Percentiles rank a stretch among this genome's conserved stretches.
Conservation (phyloP, 2,888 invertebrate genomes). For the Rotaria magnacalcarata region DNA sequence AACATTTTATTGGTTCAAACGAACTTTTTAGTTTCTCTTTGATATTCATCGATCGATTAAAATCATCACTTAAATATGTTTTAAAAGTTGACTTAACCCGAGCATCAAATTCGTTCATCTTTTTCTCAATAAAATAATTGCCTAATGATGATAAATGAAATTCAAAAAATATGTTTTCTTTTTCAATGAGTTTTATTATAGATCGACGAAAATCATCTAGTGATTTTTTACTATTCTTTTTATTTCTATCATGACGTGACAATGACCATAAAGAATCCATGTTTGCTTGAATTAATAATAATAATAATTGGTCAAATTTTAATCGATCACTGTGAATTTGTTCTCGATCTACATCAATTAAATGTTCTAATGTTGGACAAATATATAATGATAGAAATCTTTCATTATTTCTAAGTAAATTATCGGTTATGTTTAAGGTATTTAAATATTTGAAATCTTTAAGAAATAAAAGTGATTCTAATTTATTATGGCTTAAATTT, state of each 20-base stretch:
- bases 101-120: not conserved
- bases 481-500: not conserved
- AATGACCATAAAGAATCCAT: not conserved
- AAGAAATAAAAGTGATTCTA: not conserved
- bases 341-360: not conserved
- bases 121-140: not conserved
- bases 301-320: not conserved
- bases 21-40: not conserved
- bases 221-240: not conserved
- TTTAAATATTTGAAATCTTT: conserved; percentile 6
- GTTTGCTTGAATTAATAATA: not conserved
- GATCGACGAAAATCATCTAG: not conserved
- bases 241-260: not conserved
- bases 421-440: not conserved
- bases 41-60: not conserved
- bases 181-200: not conserved
- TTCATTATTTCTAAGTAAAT: not conserved
- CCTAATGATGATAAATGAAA: not conserved
- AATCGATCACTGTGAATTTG: not conserved
- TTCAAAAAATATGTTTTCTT: not conserved
- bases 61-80: not conserved
- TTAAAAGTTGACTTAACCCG: not conserved
- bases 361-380: not conserved
- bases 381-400: not conserved
- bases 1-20: not conserved